Conservation (phyloP, 2,888 invertebrate species). For the Chesias legatella region DNA sequence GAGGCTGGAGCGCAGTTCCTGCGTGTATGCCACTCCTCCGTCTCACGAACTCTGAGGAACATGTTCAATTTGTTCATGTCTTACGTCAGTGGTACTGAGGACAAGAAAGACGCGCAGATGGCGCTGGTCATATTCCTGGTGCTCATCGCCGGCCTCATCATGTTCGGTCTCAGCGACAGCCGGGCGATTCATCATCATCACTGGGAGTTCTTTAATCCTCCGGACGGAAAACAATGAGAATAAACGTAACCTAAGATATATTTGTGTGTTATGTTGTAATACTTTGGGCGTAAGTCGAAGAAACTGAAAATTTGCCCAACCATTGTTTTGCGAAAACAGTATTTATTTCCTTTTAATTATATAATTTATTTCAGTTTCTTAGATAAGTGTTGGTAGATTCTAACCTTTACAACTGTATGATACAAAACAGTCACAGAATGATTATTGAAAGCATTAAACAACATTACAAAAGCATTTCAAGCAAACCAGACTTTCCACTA, state of each 20-base stretch:
- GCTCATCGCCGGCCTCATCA: conserved; percentile 87
- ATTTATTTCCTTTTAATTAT: too few relatives aligned
- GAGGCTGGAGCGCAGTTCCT: conserved; percentile 86
- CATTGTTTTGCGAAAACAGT: too few relatives aligned
- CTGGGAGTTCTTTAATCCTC: conserved; percentile 94
- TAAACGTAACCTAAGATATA: background rate
- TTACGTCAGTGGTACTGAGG: conserved; percentile 82
- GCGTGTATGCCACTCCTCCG: conserved; percentile 84
- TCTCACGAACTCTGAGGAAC: conserved; percentile 83
- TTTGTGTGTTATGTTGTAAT: background rate
- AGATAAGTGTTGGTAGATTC: too few relatives aligned
- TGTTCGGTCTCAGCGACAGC: conserved; percentile 86
- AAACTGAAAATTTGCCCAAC: too few relatives aligned
- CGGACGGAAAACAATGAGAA: conserved; percentile 77
- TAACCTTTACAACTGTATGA: conserved; percentile 3
- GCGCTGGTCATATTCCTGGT: conserved; percentile 89
- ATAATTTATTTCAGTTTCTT: too few relatives aligned
- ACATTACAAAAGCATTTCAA: too few relatives aligned
- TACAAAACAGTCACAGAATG: conserved; percentile 15
- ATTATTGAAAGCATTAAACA: conserved; percentile 25
- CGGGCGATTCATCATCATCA: conserved; percentile 89
- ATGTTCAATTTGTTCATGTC: conserved; percentile 84
- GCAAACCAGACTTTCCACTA: conserved; percentile 51
- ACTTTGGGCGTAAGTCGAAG: background rate
- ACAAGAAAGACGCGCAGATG: conserved; percentile 87